Base-by-base conservation (phyloP, 2,113 vertebrate genomes). In the Clupea harengus region DNA sequence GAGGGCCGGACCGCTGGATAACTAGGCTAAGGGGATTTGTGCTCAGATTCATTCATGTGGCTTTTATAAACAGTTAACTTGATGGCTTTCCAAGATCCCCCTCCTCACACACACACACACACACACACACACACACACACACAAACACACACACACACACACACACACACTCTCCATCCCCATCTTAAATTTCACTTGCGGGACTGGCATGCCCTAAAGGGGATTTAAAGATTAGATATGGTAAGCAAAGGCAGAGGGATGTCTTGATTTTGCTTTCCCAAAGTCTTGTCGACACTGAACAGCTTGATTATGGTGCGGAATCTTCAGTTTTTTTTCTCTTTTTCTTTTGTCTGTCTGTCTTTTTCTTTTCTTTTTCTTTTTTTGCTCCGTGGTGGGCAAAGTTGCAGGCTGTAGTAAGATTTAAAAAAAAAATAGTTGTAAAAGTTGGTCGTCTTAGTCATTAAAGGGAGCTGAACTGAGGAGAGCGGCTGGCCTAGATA, bases 141-240 rank as follows among this genome's bases (percentile, higher is more conserved):
- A 67, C 60, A 67, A 22, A 67, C 60, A 67, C 60, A 67, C 22
- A 67, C 60, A 28, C 60, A 67, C 64, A 28, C 64, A 67, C n/a
- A 64, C 57, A 64, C 57, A 64, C 57, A 25, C 64, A 28, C 64
- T 8, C 64, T 7, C 64, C 64, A 67, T 67, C 54, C 83, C 89
- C 89, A 90, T 93, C 89, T 92, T 87, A 87, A 89, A 88, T 92
- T 94, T 91, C 88, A 86, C 88, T 92, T 89, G 82, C 83, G 87
- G 84, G 84, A 82, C 86, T 85, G 81, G 85, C 90, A 84, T 88
- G 82, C 87, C 85, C 86, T 88, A 89, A 84, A 87, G 89, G 85
- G 87, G 89, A 92, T 93, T 92, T 91, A 87, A 88, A 91, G 91
- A 92, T 93, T 92, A 93, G 90, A 94, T 91, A 91, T 91, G 88